Conservation (phyloP, 2,113 vertebrate genomes). For the Grammomys surdaster region DNA sequence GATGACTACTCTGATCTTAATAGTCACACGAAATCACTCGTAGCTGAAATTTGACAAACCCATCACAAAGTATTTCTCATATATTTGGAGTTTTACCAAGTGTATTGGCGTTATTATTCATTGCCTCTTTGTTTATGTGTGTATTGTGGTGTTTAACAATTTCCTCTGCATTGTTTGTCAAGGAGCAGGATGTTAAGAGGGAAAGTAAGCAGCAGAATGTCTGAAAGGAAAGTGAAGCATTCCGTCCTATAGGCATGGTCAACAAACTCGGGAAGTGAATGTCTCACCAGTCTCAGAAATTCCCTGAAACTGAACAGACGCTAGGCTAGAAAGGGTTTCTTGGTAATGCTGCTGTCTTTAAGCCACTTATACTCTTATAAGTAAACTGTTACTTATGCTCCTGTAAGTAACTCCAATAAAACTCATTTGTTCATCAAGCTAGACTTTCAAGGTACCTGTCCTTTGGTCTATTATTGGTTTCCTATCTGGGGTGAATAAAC, state of each 20-base stretch:
- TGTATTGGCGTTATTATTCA: not conserved
- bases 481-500: not conserved
- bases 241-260: not conserved
- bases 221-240: not conserved
- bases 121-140: not conserved
- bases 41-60: slow-evolving; percentile 1
- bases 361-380: not conserved
- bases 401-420: not conserved
- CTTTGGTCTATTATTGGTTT: not conserved
- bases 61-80: slow-evolving; percentile 18
- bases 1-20: not conserved
- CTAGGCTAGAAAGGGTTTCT: not conserved
- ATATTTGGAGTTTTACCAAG: slow-evolving; percentile 14
- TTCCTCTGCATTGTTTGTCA: not conserved
- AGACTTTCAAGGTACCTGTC: not conserved
- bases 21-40: not conserved
- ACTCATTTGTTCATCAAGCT: not conserved
- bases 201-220: not conserved
- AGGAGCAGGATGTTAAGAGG: not conserved
- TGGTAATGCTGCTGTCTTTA: not conserved
- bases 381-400: not conserved
- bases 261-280: no score
- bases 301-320: not conserved
- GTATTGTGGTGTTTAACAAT: not conserved
- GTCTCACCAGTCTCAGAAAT: not conserved